phyloP scores from a whole-genome alignment of 2,888 invertebrate species.

The Ferrisia virgata region DNA sequence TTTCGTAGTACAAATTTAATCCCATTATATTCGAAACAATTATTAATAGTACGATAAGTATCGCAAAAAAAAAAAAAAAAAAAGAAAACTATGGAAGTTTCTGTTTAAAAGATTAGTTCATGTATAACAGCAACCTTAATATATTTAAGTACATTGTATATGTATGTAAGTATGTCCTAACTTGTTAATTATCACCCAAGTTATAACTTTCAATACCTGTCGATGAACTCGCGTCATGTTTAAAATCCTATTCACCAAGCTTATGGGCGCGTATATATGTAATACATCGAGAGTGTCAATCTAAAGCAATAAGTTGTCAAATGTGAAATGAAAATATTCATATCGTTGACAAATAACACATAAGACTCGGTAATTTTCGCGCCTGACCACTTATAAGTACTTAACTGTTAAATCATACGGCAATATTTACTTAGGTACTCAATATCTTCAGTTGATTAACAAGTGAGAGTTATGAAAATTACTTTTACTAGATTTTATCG shows the following conservation, averaged over 20 bases:
- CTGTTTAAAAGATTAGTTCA: no score
- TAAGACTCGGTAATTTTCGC: neutral
- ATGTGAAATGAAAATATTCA: neutral
- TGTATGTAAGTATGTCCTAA: neutral
- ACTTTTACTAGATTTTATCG: neutral
- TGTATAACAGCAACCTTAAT: neutral
- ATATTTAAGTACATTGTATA: neutral
- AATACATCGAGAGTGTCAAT: neutral
- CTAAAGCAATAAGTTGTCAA: neutral
- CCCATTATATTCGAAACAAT: no score
- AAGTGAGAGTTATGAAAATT: slow-evolving; percentile 13
- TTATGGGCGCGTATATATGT: neutral
- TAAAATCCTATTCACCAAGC: neutral
- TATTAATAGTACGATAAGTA: no score
- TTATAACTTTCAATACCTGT: neutral
- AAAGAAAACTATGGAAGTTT: no score
- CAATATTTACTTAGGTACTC: neutral
- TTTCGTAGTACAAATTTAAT: no score
- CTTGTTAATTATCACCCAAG: neutral
- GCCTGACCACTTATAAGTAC: neutral
- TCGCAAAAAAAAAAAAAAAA: no score
- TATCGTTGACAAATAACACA: neutral
- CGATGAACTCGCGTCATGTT: neutral
- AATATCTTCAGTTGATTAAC: neutral
- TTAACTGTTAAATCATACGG: neutral